phyloP scores from a whole-genome alignment of 64 coral and sea anemone genomes.

The Pocillopora damicornis region DNA sequence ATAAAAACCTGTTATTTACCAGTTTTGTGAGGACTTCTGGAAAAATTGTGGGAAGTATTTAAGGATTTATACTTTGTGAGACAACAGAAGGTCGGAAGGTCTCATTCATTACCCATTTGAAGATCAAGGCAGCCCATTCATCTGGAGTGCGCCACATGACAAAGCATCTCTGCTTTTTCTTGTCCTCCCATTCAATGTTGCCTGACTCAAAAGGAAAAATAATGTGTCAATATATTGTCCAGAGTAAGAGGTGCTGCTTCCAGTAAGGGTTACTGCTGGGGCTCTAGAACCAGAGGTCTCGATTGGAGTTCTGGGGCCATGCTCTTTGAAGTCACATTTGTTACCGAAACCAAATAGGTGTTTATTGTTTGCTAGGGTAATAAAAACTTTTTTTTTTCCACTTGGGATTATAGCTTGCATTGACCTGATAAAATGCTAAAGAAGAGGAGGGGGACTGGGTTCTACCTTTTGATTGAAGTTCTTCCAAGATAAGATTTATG shows the following conservation, averaged over 20 bases:
- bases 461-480: conserved; percentile 79
- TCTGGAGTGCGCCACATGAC: conserved; percentile 98
- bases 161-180: conserved; percentile 83
- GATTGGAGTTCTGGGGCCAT: no score
- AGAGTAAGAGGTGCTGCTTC: no score
- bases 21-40: no score
- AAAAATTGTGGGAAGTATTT: not conserved
- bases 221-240: not conserved
- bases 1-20: not conserved
- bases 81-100: not conserved
- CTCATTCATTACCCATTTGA: conserved; percentile 77
- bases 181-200: conserved; percentile 98
- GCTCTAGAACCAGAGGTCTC: no score
- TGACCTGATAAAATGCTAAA: no score
- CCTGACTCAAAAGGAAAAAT: conserved; percentile 35
- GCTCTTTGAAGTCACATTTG: no score
- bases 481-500: conserved; percentile 77
- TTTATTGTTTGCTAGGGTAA: no score
- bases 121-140: conserved; percentile 91
- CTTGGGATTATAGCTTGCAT: no score
- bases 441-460: no score
- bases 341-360: no score
- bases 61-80: not conserved
- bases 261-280: no score
- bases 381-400: no score